Base-by-base conservation (phyloP, 2,113 vertebrate genomes). In the Solenodon paradoxus region DNA sequence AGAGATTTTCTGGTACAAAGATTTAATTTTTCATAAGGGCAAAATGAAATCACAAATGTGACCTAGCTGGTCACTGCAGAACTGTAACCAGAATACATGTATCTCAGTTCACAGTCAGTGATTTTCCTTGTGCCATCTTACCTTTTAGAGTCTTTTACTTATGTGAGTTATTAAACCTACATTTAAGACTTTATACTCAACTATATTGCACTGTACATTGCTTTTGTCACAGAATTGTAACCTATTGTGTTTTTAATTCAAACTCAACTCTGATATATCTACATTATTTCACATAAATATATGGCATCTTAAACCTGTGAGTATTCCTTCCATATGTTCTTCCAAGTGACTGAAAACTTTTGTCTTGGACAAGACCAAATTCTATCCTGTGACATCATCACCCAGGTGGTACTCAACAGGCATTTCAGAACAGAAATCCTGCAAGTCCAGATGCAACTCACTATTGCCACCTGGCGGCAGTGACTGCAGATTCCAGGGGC, bases 401-500 rank as follows among this genome's bases (percentile, higher is more conserved):
- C 57, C 9, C 12, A 17, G 16, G 20, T 38, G 45, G 13, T 55
- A 32, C 51, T 92, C 45, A 59, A 38, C 7, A 7, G 45, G 68
- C 38, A 15, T 45, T 47, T 74, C 49, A 86, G 59, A 68, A 64
- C 42, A 79, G 57, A 90, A 82, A 38, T 61, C 19, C 15, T 19
- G 3, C 26, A 15, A 35, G 10, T 45, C 24, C 69, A 75, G 64
- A 0, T 61, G 42, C 66, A 45, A 92, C 84, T 97, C 88, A 66
- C 51, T 84, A 61, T 57, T 61, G 90, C 95, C 94, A 90, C 90
- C 95, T 96, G 71, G 93, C 92, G 94, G 84, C 11, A 42, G 13
- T 38, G 40, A 84, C 7, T 51, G 63, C 30, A 84, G 64, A 92
- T 66, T 69, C 92, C 26, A 26, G 38, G n/a, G 71, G 2, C 78